Conservation (phyloP, 2,797 vertebrate species). For the Anomalospiza imberbis region DNA sequence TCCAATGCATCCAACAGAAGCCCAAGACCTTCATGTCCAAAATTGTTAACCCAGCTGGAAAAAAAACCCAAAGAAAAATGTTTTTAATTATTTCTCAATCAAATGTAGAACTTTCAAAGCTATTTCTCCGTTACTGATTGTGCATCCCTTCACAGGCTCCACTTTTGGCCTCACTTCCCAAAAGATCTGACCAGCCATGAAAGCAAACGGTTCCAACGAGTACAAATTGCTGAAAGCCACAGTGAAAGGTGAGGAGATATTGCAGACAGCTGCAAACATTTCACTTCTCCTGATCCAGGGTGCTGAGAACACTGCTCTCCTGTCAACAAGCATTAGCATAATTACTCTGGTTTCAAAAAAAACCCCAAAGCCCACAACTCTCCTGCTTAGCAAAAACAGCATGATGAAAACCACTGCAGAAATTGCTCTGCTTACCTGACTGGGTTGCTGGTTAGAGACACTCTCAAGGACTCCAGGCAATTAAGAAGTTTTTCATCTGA, state of each 20-base stretch:
- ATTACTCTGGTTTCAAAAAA: not conserved
- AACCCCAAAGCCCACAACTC: not conserved
- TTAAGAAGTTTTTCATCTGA: constrained; percentile 94
- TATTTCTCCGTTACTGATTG: not conserved
- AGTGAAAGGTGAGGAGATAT: not conserved
- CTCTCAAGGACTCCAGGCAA: constrained; percentile 94
- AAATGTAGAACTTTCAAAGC: not conserved
- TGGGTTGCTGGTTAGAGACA: constrained; percentile 98
- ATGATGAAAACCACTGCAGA: not conserved
- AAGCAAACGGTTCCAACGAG: not conserved
- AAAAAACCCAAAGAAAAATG: not conserved
- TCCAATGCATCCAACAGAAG: constrained; percentile 91
- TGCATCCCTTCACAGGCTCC: not conserved
- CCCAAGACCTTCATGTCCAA: constrained; percentile 97
- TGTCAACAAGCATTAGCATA: not conserved
- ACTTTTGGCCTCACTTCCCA: not conserved
- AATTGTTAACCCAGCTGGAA: constrained; percentile 97
- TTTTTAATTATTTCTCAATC: not conserved
- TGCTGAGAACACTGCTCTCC: not conserved
- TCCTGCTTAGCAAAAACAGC: not conserved
- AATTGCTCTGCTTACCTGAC: constrained; percentile 85
- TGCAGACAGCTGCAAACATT: not conserved
- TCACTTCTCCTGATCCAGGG: not conserved
- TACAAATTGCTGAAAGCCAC: not conserved
- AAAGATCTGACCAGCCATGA: not conserved